These are phyloP conservation scores for Vulpes lagopus DNA, from an alignment of 2,113 vertebrate species.

Conservation along the genomic window DNA sequence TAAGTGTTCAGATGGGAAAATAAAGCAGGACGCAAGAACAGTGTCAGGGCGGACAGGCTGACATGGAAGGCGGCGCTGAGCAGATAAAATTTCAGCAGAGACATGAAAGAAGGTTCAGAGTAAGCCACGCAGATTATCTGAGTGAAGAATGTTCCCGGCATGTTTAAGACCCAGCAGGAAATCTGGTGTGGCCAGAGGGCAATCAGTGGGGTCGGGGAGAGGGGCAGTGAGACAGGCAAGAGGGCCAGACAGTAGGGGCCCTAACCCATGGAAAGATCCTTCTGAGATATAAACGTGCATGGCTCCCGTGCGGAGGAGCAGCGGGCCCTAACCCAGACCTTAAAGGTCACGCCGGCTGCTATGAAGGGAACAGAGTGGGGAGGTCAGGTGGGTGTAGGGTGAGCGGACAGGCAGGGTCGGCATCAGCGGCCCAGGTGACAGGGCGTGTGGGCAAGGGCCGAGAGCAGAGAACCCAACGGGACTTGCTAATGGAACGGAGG, in stretches of 20 bases:
- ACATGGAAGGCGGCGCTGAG: neutral
- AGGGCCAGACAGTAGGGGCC: no score
- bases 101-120: neutral
- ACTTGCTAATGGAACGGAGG: neutral
- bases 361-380: neutral
- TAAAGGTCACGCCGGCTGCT: neutral
- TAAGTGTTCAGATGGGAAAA: neutral
- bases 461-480: neutral
- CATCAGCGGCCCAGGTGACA: neutral
- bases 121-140: neutral
- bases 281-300: neutral
- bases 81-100: neutral
- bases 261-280: neutral
- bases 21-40: neutral
- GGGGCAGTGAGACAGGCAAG: neutral
- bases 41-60: neutral
- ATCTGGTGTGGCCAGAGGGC: neutral
- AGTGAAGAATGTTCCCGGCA: neutral
- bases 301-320: neutral
- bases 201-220: neutral
- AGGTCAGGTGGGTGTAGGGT: neutral
- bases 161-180: neutral
- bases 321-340: neutral
- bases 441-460: no score
- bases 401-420: neutral